Percentiles rank a stretch among this genome's conserved stretches.
These are phyloP conservation scores for Pygmarrhopalites habei DNA, from an alignment of 1,140 invertebrate species.

Conservation along the genomic window DNA sequence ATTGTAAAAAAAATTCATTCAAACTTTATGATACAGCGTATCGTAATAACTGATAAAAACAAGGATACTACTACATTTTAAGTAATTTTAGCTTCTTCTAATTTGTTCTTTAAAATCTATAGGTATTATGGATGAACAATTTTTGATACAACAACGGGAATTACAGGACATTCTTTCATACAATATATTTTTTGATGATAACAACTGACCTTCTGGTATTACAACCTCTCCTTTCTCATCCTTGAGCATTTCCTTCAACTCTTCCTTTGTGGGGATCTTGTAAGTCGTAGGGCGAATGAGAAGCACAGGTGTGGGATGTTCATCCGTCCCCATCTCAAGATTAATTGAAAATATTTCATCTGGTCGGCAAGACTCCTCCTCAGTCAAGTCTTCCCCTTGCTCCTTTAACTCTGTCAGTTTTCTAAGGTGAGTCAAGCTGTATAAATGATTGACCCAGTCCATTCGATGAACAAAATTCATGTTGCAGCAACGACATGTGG, in stretches of 20 bases:
- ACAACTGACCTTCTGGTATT: conserved; percentile 17
- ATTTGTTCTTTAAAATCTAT: too few species aligned
- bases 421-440: conserved; percentile 20
- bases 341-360: conserved; percentile 31
- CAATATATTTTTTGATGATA: too few species aligned
- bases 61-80: too few species aligned
- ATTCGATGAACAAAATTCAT: conserved; percentile 36
- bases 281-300: conserved; percentile 19
- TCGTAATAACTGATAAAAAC: too few species aligned
- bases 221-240: conserved; percentile 23
- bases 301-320: conserved; percentile 20
- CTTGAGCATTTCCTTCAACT: conserved; percentile 27
- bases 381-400: conserved; percentile 9
- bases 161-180: too few species aligned
- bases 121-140: too few species aligned
- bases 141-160: too few species aligned
- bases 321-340: conserved; percentile 25
- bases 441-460: conserved; percentile 35
- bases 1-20: too few species aligned
- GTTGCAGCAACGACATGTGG: conserved; percentile 29
- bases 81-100: too few species aligned
- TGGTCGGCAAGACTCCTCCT: conserved; percentile 13
- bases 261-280: conserved; percentile 14
- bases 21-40: too few species aligned
- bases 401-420: conserved; percentile 24